A percentile compares a stretch with the other conserved stretches of the same genome.
phyloP scores from a whole-genome alignment of 2,113 vertebrate genomes.

The Coptodon rendalli region DNA sequence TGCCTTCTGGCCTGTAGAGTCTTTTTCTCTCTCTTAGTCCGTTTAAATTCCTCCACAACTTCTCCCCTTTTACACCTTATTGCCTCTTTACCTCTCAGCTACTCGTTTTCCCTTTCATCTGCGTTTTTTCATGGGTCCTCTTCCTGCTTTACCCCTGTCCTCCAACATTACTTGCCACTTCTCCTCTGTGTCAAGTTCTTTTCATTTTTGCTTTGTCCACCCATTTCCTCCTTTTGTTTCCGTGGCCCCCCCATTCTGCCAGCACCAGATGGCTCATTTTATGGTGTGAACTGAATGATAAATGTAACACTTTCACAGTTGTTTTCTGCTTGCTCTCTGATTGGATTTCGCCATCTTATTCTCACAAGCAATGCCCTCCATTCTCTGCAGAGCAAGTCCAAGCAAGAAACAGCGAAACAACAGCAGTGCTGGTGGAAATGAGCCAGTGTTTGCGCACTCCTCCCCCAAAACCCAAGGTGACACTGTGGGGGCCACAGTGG shows the following conservation, averaged over 20 bases:
- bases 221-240: conserved; percentile 16
- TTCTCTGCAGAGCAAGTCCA: not conserved
- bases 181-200: not conserved
- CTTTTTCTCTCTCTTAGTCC: not conserved
- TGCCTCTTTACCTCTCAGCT: not conserved
- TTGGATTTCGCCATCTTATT: conserved; percentile 25
- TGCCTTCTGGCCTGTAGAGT: not conserved
- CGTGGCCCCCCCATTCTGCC: not conserved
- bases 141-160: not conserved
- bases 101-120: not conserved
- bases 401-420: conserved; percentile 15
- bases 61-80: not conserved
- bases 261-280: conserved; percentile 40
- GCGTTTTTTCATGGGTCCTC: not conserved
- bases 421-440: conserved; percentile 33
- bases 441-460: conserved; percentile 37
- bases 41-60: conserved; percentile 16
- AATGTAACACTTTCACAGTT: conserved; percentile 32
- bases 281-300: conserved; percentile 26
- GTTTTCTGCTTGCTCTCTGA: conserved; percentile 26
- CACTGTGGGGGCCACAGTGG: not conserved
- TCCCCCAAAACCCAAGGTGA: conserved; percentile 55
- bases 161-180: not conserved
- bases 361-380: not conserved
- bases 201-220: conserved; percentile 1